Evolutionary conservation across 1,140 invertebrate genomes (phyloP).

Genomic region (Orchestia grillus): DNA sequence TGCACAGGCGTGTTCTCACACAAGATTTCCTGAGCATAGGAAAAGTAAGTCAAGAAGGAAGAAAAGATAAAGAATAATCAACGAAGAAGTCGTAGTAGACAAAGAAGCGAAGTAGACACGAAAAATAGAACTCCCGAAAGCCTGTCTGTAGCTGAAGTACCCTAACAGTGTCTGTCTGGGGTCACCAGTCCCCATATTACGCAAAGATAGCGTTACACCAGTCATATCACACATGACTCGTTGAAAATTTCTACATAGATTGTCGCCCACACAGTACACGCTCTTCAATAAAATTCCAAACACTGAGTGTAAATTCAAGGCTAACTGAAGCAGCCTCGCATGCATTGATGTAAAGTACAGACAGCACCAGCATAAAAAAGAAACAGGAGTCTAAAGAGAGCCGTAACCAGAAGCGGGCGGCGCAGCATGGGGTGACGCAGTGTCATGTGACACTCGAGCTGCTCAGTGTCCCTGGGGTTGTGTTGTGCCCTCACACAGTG

Average conservation of each 20-base stretch:
- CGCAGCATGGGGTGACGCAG: neutral
- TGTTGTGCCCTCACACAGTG: neutral
- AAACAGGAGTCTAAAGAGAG: neutral
- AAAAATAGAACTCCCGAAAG: too few relatives aligned
- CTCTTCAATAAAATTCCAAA: neutral
- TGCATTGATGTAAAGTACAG: neutral
- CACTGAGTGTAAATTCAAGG: neutral
- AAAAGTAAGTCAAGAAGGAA: too few relatives aligned
- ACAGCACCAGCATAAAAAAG: neutral
- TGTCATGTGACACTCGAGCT: neutral
- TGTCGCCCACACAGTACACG: neutral
- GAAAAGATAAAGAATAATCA: too few relatives aligned
- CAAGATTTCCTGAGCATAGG: too few relatives aligned
- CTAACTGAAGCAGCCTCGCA: neutral
- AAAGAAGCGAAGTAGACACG: too few relatives aligned
- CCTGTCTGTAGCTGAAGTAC: too few relatives aligned
- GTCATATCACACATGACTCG: neutral
- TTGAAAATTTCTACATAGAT: neutral
- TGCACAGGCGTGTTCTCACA: too few relatives aligned
- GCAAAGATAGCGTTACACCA: neutral
- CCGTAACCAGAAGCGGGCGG: neutral
- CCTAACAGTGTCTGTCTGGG: too few relatives aligned
- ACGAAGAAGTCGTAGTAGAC: too few relatives aligned
- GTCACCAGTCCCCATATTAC: too few relatives aligned
- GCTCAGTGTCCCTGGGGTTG: neutral